A percentile compares a stretch with the other conserved stretches of the same genome.
Evolutionary conservation across 2,888 invertebrate genomes (phyloP).

Genomic region (Magallana nippona): DNA sequence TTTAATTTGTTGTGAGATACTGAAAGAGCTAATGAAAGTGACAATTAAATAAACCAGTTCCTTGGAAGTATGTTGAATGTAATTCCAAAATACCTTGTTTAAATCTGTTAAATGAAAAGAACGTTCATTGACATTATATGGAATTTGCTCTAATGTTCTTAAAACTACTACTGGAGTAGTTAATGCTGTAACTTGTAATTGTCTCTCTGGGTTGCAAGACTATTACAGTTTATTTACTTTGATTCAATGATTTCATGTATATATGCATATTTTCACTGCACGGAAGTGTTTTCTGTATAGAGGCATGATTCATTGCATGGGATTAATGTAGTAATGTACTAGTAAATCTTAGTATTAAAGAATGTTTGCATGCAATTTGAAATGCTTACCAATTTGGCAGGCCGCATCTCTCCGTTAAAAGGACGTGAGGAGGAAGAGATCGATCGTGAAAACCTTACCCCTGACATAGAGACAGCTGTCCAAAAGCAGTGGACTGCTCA

Average conservation of each 20-base stretch:
- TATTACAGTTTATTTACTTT: neutral
- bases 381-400: constrained; percentile 36
- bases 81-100: too few species aligned
- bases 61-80: too few species aligned
- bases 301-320: neutral
- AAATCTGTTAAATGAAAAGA: too few species aligned
- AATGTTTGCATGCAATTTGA: constrained; percentile 7
- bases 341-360: too few species aligned
- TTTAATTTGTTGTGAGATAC: too few species aligned
- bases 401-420: constrained; percentile 37
- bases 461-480: constrained; percentile 45
- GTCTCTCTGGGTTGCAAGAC: too few species aligned
- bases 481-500: constrained; percentile 29
- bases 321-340: neutral
- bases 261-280: neutral
- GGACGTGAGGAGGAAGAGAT: constrained; percentile 34
- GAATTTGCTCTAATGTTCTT: too few species aligned
- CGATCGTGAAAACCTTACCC: constrained; percentile 23
- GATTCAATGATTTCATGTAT: neutral
- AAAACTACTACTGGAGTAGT: too few species aligned
- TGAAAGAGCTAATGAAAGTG: too few species aligned
- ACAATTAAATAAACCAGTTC: too few species aligned
- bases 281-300: neutral
- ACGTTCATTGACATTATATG: too few species aligned
- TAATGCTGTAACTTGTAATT: too few species aligned